Evolutionary conservation across 2,888 invertebrate species (phyloP), one percentile per base, ranked within the genome.

Genomic region (Melinaea menophilus): DNA sequence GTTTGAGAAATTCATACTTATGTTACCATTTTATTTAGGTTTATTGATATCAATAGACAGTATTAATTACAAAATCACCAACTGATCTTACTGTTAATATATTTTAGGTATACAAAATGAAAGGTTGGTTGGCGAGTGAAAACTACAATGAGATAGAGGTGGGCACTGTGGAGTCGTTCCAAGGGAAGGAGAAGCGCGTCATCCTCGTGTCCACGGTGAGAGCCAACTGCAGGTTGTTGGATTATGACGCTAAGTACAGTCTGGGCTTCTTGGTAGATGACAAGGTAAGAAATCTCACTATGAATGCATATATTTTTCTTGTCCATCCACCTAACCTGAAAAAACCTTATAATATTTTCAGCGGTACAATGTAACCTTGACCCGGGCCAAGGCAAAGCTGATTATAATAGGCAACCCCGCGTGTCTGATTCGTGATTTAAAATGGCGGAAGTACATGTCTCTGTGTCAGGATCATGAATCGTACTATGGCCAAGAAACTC

Each of bases 141-240:
- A 72, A 79, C 0, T 84, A 85, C 31, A 63, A 56, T 0, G 79
- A 90, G 4, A 87, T 95, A 5, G 93, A 93, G 73, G 93, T 95
- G 57, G 97, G 97, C 0, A 95, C 97, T 0, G 96, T 96, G 1
- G 97, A 98, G 82, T 93, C 94, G 47, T 97, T 96, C 82, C 97
- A 97, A 82, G 97, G 97, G 0, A 94, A 95, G 69, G 97, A 98
- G 82, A 94, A 95, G 76, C 89, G 94, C 9, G 93, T 96, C 2
- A 95, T 98, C 57, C 93, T 98, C 5, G 93, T 97, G 59, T 94
- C 95, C 0, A 96, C 96, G 0, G 97, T 96, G 9, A 91, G 97
- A 41, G 94, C 95, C 2, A 92, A 92, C 77, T 84, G 89, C 67
- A 69, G 72, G 46, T 65, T 76, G 7, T 62, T 76, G 35, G 82